Evolutionary conservation across 2,888 invertebrate species (phyloP).

Genomic region (Lasius fuliginosus): DNA sequence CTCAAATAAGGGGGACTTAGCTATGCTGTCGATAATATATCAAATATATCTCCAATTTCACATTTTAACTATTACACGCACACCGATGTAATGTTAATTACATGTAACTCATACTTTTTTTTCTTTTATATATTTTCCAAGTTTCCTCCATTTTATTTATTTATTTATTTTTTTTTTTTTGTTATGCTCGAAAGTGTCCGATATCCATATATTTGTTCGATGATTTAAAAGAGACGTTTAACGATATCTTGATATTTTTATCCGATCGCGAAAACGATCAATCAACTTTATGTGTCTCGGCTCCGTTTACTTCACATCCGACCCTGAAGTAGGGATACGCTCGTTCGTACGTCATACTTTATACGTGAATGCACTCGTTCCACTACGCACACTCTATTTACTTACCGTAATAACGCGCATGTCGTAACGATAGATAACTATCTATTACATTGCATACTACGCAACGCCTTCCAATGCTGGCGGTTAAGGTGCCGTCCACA

Average conservation of each 20-base stretch:
- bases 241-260: slow-evolving; percentile 8
- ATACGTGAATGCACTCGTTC: slow-evolving; percentile 47
- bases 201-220: not conserved
- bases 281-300: not conserved
- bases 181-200: not conserved
- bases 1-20: not conserved
- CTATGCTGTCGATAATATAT: not conserved
- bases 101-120: not conserved
- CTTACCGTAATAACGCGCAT: slow-evolving; percentile 64
- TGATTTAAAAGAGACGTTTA: not conserved
- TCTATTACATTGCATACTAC: slow-evolving; percentile 67
- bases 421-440: slow-evolving; percentile 70
- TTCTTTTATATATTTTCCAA: not conserved
- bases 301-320: slow-evolving; percentile 33
- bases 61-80: not conserved
- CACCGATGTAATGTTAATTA: not conserved
- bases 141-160: not conserved
- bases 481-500: slow-evolving; percentile 22
- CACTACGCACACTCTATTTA: slow-evolving; percentile 42
- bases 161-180: not conserved
- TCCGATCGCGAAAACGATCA: not conserved
- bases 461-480: slow-evolving; percentile 47
- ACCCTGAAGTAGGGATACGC: slow-evolving; percentile 35
- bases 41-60: not conserved
- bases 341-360: slow-evolving; percentile 39